Evolutionary conservation across 2,113 vertebrate genomes (phyloP).

Genomic region (Psittacara wagleri): DNA sequence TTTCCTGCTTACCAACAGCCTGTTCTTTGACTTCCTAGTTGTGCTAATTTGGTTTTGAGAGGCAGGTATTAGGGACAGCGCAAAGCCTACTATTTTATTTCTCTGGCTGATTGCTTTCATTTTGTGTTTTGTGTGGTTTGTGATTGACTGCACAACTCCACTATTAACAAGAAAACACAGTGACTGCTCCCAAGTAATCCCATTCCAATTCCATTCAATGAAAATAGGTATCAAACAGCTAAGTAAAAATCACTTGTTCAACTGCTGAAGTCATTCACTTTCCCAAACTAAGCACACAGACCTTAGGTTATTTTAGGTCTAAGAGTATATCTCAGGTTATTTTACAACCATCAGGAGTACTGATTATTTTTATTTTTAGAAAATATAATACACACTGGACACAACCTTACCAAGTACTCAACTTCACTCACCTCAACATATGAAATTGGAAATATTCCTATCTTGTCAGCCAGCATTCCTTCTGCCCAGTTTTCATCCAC

Average conservation of each 20-base stretch:
- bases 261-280: neutral
- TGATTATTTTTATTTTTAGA: neutral
- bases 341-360: neutral
- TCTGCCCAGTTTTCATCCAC: constrained; percentile 99
- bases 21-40: neutral
- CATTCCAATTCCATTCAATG: neutral
- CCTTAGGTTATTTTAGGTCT: neutral
- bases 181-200: neutral
- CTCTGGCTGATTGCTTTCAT: neutral
- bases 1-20: neutral
- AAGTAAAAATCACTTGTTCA: neutral
- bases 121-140: neutral
- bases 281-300: neutral
- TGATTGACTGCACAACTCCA: neutral
- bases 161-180: neutral
- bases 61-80: neutral
- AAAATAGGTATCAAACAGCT: neutral
- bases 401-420: neutral
- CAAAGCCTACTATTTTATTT: neutral
- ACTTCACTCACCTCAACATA: constrained; percentile 91
- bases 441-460: constrained; percentile 98
- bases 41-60: neutral
- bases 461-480: constrained; percentile 98
- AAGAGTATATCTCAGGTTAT: neutral
- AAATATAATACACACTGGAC: neutral